A percentile compares a stretch with the other conserved stretches of the same genome.
These are phyloP conservation scores for Leptopilina boulardi DNA, from an alignment of 1,140 invertebrate species.

Conservation along the genomic window DNA sequence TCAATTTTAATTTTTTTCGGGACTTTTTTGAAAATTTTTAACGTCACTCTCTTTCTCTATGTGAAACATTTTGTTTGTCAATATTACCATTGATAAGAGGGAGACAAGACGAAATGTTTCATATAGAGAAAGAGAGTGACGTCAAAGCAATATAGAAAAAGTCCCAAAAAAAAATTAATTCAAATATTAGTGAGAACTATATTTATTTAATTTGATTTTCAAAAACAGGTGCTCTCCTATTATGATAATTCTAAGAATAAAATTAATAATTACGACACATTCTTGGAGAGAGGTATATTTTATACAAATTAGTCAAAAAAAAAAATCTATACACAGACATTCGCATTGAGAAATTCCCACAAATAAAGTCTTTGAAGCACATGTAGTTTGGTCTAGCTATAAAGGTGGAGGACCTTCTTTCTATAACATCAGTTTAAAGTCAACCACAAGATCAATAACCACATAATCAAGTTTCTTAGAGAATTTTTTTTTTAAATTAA, in stretches of 20 bases:
- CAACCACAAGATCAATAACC: constrained; percentile 1
- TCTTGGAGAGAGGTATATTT: not conserved
- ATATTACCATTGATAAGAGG: too few relatives aligned
- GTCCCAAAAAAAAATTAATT: not conserved
- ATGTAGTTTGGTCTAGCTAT: not conserved
- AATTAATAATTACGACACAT: not conserved
- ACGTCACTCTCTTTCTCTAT: too few relatives aligned
- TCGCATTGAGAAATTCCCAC: constrained; percentile 4
- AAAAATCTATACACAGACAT: not conserved
- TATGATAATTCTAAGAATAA: not conserved
- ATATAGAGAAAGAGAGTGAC: too few relatives aligned
- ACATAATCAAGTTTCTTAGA: not conserved
- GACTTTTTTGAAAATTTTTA: too few relatives aligned
- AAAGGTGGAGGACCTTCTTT: not conserved
- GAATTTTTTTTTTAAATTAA: too few relatives aligned
- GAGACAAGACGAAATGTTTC: too few relatives aligned
- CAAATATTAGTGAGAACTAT: too few relatives aligned
- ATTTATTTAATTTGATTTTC: not conserved
- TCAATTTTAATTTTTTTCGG: too few relatives aligned
- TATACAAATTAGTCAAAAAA: not conserved
- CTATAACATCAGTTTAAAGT: not conserved
- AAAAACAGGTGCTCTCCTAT: not conserved
- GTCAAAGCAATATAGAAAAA: not conserved
- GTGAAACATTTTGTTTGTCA: too few relatives aligned
- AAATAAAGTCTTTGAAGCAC: not conserved